Conservation (phyloP, 2,888 invertebrate genomes). For the Thumatha senex region DNA sequence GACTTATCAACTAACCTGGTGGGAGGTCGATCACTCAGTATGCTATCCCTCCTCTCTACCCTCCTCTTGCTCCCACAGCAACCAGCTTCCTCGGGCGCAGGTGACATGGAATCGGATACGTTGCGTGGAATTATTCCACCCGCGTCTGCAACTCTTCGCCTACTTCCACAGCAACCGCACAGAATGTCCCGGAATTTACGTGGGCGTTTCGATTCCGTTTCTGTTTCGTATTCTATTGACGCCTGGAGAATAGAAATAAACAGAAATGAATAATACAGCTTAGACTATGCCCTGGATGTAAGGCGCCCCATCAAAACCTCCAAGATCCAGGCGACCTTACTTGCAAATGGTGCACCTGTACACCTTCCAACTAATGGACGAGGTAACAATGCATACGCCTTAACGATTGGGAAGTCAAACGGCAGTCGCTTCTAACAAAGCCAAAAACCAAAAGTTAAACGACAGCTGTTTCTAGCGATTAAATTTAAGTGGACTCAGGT, state of each 20-base stretch:
- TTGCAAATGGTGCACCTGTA: no score
- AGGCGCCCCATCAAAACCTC: no score
- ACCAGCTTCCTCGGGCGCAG: conserved; percentile 55
- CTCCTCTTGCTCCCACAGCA: conserved; percentile 73
- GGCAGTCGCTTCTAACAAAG: no score
- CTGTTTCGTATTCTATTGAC: conserved; percentile 72
- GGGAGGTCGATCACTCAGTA: conserved; percentile 74
- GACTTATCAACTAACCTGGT: conserved; percentile 50
- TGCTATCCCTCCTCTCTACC: conserved; percentile 81
- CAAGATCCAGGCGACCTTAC: no score
- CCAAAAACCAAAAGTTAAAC: no score
- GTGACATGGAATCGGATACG: conserved; percentile 42
- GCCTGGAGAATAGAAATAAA: conserved; percentile 37
- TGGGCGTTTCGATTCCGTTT: conserved; percentile 61
- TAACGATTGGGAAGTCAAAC: no score
- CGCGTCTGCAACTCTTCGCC: conserved; percentile 51
- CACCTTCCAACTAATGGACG: no score
- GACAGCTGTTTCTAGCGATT: no score
- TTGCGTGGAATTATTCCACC: conserved; percentile 38
- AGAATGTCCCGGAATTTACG: conserved; percentile 75
- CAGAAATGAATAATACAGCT: no score
- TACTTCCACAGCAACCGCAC: conserved; percentile 65
- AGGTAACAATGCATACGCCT: no score
- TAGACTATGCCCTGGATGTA: no score
- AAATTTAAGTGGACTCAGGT: no score